Base-by-base conservation (phyloP, 2,113 vertebrate genomes). In the Tragelaphus imberbis region DNA sequence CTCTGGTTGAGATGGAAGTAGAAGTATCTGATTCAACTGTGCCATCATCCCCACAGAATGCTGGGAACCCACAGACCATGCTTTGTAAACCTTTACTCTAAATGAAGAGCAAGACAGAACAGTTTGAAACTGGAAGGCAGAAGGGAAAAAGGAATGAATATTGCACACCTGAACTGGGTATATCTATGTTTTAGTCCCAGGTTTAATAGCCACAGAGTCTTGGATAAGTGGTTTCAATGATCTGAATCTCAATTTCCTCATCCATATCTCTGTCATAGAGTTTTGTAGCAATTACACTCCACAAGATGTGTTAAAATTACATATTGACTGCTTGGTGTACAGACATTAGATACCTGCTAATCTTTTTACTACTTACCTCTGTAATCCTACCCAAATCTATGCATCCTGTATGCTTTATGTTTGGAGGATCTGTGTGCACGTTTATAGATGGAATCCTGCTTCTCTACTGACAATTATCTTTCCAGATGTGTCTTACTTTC, bases 251-350 rank as follows among this genome's bases (percentile, higher is more conserved):
- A 77, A 44, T 49, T 91, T 59, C 59, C 21, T 84, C 49, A 14
- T 47, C 40, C 44, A 8, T n/a, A 17, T 47, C 33, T 90, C 36
- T 27, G 10, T 86, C 36, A 51, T 14, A 53, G 8, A 7, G 8
- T 49, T 87, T 93, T 53, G 49, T 3, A 65, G 25, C 55, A 82
- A 89, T 89, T 80, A 36, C 44, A 85, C 36, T 53, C 44, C 27
- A 11, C 19, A 68, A 79, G 28, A 59, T 23, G 59, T 47, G 40
- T 16, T 59, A 77, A 30, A 53, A 10, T 19, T n/a, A 28, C 11
- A 16, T 33, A 68, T 1, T 1, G 6, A 79, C 19, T 5, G 21
- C 7, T 79, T 36, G 17, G 10, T 68, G 2, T 7, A 28, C 1
- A 4, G 9, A 5, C 17, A 11, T 36, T 25, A 51, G 30, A 59